phyloP scores from a whole-genome alignment of 2,113 vertebrate genomes.

The Sitta europaea region DNA sequence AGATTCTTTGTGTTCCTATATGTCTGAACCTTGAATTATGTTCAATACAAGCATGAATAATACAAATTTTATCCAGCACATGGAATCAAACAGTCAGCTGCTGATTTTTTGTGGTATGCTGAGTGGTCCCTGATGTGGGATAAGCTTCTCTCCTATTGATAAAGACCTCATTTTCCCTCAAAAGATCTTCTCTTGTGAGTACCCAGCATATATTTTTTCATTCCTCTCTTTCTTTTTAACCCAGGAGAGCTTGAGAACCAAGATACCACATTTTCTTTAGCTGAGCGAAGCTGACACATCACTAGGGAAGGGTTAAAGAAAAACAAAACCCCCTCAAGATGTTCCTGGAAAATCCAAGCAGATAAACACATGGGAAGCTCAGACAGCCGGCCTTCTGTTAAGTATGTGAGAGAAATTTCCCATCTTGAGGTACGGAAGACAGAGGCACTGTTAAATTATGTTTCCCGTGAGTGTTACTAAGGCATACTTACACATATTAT shows the following conservation, averaged over 20 bases:
- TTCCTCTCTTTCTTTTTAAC: not conserved
- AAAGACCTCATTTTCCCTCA: not conserved
- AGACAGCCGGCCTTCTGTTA: constrained; percentile 44
- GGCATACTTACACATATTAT: constrained; percentile 53
- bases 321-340: constrained; percentile 34
- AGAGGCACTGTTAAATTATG: constrained; percentile 62
- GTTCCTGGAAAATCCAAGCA: not conserved
- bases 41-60: not conserved
- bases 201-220: not conserved
- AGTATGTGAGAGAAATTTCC: constrained; percentile 58
- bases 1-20: not conserved
- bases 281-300: not conserved
- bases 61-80: not conserved
- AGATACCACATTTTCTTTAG: not conserved
- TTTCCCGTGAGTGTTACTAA: constrained; percentile 63
- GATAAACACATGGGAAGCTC: constrained; percentile 56
- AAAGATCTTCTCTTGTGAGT: not conserved
- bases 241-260: not conserved
- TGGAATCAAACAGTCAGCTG: not conserved
- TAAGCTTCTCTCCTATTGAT: not conserved
- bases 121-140: not conserved
- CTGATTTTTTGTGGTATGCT: accelerated
- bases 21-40: not conserved
- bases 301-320: constrained; percentile 47
- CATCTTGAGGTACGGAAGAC: constrained; percentile 55